phyloP scores from a whole-genome alignment of 2,888 invertebrate genomes.

The Trichogramma dendrolimi region DNA sequence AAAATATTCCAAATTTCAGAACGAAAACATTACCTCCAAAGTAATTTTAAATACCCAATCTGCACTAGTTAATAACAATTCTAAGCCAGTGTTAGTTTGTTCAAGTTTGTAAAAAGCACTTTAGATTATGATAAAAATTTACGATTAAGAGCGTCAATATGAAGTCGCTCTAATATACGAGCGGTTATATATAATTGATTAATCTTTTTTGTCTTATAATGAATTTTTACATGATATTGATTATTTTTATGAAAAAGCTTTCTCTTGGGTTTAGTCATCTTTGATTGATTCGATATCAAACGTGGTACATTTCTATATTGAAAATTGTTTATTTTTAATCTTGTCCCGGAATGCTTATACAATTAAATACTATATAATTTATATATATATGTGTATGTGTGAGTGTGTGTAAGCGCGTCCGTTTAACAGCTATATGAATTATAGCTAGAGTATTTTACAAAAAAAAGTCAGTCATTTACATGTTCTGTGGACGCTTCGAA shows the following conservation, averaged over 20 bases:
- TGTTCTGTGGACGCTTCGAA: conserved; percentile 39
- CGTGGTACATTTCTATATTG: conserved; percentile 20
- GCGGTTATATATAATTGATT: conserved; percentile 16
- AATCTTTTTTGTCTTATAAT: conserved; percentile 9
- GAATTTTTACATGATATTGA: no score
- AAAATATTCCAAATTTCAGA: not conserved
- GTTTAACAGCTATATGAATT: conserved; percentile 32
- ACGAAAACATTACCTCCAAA: not conserved
- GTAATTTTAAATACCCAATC: not conserved
- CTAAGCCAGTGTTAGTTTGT: no score
- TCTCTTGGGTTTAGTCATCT: conserved; percentile 1
- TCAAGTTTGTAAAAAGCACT: conserved; percentile 5
- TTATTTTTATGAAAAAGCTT: not conserved
- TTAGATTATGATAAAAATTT: conserved; percentile 17
- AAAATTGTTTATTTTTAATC: conserved; percentile 17
- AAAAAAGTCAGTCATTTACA: conserved; percentile 45
- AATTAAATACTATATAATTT: no score
- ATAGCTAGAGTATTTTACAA: conserved; percentile 38
- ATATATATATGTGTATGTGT: not conserved
- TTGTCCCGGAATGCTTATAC: conserved; percentile 38
- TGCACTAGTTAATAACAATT: no score
- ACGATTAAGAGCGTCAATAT: conserved; percentile 17
- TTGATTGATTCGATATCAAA: no score
- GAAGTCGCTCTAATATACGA: conserved; percentile 17
- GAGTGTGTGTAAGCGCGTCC: conserved; percentile 10